Evolutionary conservation across 1,140 invertebrate genomes (phyloP).

Genomic region (Magallana ariakensis): DNA sequence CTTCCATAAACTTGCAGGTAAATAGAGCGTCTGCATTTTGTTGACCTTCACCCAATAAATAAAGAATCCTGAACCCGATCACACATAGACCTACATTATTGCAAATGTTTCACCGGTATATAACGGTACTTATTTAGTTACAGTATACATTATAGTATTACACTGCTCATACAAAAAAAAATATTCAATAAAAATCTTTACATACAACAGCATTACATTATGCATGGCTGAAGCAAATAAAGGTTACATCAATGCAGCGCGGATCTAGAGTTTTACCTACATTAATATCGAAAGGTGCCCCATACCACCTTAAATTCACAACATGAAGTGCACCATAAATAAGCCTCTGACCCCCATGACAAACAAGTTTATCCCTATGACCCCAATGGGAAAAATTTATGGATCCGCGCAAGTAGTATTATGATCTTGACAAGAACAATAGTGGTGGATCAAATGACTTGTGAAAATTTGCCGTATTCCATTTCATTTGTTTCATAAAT

Average conservation of each 20-base stretch:
- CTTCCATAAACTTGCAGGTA: too few species aligned
- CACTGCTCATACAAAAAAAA: neutral
- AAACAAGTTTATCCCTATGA: too few species aligned
- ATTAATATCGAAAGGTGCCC: too few species aligned
- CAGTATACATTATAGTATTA: neutral
- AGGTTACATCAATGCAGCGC: neutral
- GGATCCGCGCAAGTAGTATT: too few species aligned
- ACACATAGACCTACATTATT: neutral
- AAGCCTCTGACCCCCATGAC: too few species aligned
- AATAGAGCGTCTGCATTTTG: neutral
- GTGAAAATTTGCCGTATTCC: too few species aligned
- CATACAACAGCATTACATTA: neutral
- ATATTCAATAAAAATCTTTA: neutral
- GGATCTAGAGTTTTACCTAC: too few species aligned
- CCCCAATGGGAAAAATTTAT: too few species aligned
- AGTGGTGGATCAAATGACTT: too few species aligned
- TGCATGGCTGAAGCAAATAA: neutral
- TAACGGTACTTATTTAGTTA: neutral
- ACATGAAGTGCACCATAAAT: too few species aligned
- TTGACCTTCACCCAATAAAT: constrained; percentile 6
- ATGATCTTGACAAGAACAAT: too few species aligned
- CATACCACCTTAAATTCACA: too few species aligned
- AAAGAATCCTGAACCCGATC: neutral
- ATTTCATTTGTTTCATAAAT: neutral
- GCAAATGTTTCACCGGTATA: neutral